Conservation (phyloP, 2,888 invertebrate genomes). For the Sipha maydis region DNA sequence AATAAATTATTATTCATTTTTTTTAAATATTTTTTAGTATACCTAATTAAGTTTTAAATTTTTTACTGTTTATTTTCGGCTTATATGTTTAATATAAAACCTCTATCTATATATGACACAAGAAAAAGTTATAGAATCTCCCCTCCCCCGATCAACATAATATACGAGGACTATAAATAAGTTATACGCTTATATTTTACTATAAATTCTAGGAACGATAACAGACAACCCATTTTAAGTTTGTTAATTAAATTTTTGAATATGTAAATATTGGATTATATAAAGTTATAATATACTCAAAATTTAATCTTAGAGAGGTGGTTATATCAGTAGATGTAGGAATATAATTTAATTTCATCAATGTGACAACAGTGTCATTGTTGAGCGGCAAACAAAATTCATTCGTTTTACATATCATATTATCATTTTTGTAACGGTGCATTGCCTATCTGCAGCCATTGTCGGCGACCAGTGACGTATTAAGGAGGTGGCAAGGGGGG, state of each 20-base stretch:
- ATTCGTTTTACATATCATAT: no score
- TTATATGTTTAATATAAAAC: background rate
- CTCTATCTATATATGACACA: background rate
- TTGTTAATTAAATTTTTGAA: constrained; percentile 42
- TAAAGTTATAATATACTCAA: background rate
- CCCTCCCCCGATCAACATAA: no score
- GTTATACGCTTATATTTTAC: background rate
- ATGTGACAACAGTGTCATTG: no score
- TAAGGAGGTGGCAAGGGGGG: no score
- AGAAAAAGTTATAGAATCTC: background rate
- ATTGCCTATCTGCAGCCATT: no score
- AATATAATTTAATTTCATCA: no score
- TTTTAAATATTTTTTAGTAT: background rate
- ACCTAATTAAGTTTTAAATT: constrained; percentile 25
- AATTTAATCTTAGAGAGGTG: background rate
- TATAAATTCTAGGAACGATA: constrained; percentile 12
- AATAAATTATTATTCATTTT: no score
- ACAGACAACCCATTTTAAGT: constrained; percentile 18
- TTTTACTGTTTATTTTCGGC: constrained; percentile 3
- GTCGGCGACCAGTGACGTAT: no score
- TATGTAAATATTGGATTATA: constrained; percentile 9
- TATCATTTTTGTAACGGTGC: no score
- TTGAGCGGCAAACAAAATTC: no score
- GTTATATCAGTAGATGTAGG: no score
- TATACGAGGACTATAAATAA: background rate